Evolutionary conservation across 2,797 vertebrate genomes (phyloP).

Genomic region (Phrynocephalus forsythii): DNA sequence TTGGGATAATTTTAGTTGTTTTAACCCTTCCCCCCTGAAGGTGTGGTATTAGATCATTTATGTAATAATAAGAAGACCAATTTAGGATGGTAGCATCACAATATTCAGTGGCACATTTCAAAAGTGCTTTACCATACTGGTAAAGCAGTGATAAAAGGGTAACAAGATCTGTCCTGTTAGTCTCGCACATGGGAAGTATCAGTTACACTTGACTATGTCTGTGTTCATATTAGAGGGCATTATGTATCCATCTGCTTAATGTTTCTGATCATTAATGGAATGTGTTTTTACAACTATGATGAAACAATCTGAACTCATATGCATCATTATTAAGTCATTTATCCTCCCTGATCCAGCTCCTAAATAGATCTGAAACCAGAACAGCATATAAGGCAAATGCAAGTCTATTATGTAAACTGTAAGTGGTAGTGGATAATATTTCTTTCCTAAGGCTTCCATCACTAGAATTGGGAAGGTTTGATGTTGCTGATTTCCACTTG

Average conservation of each 20-base stretch:
- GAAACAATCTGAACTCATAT: not conserved
- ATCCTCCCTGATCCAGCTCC: not conserved
- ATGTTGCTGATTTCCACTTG: not conserved
- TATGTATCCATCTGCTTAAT: constrained; percentile 35
- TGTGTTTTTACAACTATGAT: constrained; percentile 22
- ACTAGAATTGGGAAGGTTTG: not conserved
- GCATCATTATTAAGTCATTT: constrained; percentile 4
- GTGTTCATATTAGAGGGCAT: constrained; percentile 4
- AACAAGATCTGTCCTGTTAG: constrained; percentile 1
- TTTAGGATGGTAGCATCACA: not conserved
- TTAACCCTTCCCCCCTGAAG: too few relatives aligned
- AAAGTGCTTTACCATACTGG: rapidly evolving
- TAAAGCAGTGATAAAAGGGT: not conserved
- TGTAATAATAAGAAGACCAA: not conserved
- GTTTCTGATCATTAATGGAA: constrained; percentile 1
- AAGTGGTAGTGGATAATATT: not conserved
- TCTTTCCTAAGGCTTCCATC: not conserved
- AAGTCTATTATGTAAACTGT: not conserved
- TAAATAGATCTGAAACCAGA: not conserved
- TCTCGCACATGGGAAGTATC: constrained; percentile 2
- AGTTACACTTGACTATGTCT: constrained; percentile 4
- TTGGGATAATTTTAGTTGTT: too few relatives aligned
- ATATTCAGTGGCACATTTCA: constrained; percentile 4
- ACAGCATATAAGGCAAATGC: not conserved
- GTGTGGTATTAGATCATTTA: not conserved